Percentiles rank a stretch among this genome's conserved stretches.
Conservation (phyloP, 1,140 invertebrate genomes). For the Pachyrhynchus sulphureomaculatus region DNA sequence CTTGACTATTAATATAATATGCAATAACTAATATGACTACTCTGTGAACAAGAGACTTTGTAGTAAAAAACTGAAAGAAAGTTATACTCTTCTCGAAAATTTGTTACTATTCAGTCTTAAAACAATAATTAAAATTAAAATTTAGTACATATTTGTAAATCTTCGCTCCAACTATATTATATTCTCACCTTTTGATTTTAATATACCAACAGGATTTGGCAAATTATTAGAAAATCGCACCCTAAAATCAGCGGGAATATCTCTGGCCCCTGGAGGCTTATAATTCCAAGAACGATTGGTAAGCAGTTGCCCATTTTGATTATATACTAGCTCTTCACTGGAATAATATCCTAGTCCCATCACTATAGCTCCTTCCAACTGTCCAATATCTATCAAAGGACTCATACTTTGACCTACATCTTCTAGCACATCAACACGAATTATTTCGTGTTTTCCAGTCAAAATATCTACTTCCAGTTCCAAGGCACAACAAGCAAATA, state of each 20-base stretch:
- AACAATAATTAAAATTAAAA: too few species aligned
- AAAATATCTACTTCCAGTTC: constrained; percentile 68
- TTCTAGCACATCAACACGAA: constrained; percentile 72
- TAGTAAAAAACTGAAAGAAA: too few species aligned
- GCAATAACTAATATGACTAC: too few species aligned
- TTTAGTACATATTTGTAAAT: too few species aligned
- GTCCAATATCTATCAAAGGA: constrained; percentile 80
- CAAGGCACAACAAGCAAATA: constrained; percentile 36
- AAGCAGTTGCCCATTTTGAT: constrained; percentile 70
- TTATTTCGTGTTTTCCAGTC: constrained; percentile 68
- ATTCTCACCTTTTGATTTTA: constrained; percentile 69
- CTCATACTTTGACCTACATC: constrained; percentile 75
- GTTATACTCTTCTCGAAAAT: too few species aligned
- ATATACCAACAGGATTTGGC: constrained; percentile 67
- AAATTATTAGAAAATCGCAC: constrained; percentile 71
- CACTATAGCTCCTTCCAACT: constrained; percentile 82
- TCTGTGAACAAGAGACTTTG: too few species aligned
- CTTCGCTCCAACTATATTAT: too few species aligned
- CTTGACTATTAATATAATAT: too few species aligned
- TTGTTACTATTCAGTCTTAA: too few species aligned
- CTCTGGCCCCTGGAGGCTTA: constrained; percentile 77
- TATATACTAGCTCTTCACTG: constrained; percentile 69
- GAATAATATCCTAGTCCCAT: constrained; percentile 86
- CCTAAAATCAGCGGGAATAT: constrained; percentile 83
- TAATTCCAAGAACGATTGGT: constrained; percentile 79